Evolutionary conservation across 2,113 vertebrate genomes (phyloP), one percentile per base, ranked within the genome.

Genomic region (Patagioenas fasciata): DNA sequence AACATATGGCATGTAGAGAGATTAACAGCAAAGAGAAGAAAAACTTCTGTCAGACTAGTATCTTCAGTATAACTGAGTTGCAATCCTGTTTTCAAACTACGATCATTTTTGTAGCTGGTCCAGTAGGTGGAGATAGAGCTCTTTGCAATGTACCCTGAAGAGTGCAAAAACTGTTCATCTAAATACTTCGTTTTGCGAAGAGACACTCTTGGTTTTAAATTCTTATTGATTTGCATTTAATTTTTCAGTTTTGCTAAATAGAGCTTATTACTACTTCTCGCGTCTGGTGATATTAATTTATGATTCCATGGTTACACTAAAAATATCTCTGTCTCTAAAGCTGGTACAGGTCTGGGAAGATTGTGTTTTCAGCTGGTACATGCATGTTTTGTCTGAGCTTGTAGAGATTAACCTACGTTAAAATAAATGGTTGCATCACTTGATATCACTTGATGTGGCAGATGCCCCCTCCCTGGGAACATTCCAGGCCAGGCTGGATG

Each of bases 91-190:
- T 70, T 15, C 48, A 19, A 6, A 5, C 19, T 44, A 8, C 7
- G 14, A 0, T 15, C 12, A 4, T 28, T 54, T n/a, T 64, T 50
- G n/a, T 29, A 34, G 13, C 25, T 88, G 47, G 34, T 47, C 96
- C 97, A 79, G 69, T 53, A 88, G 95, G 93, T 96, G 97, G 96
- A 75, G 80, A 4, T 17, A 95, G 87, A 93, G 62, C 25, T 86
- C 84, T 91, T 74, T 34, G 32, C 62, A 34, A 0, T 1, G 11
- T 28, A 47, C 9, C 8, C 26, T 6, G 10, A 10, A 32, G 29
- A 15, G 1, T 21, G 54, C 44, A 40, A 24, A n/a, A 23, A 34
- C 10, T 11, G 14, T 19, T 61, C 11, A 9, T 34, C 10, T 47
- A 21, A 78, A 31, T 36, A 18, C 24, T n/a, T 88, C 0, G 2